Evolutionary conservation across 2,888 invertebrate genomes (phyloP).

Genomic region (Nyleta sp.): DNA sequence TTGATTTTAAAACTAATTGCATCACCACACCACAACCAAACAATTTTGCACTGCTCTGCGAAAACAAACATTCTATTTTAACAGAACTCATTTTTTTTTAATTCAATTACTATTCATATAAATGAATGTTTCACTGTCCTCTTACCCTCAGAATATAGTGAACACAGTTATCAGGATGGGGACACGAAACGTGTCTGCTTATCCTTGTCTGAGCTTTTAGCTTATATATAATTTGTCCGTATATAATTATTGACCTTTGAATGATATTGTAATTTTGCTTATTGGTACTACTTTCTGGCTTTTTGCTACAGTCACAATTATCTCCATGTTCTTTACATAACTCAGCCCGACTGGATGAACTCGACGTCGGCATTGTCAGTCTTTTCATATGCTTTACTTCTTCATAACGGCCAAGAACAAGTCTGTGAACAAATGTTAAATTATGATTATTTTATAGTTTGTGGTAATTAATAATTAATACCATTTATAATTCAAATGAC

Average conservation of each 20-base stretch:
- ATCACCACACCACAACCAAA: conserved; percentile 86
- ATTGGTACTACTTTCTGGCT: conserved; percentile 65
- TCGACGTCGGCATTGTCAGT: conserved; percentile 40
- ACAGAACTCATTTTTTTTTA: conserved; percentile 1
- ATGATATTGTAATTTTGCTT: conserved; percentile 80
- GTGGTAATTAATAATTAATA: no score
- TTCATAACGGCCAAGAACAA: conserved; percentile 86
- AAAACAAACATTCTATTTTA: conserved; percentile 59
- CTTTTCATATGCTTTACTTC: conserved; percentile 80
- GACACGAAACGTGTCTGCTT: conserved; percentile 84
- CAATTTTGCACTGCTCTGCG: conserved; percentile 85
- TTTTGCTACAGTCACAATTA: conserved; percentile 28
- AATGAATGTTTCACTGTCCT: background rate
- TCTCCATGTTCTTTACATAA: conserved; percentile 34
- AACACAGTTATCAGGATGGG: conserved; percentile 86
- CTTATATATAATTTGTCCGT: conserved; percentile 82
- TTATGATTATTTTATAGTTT: background rate
- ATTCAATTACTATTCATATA: background rate
- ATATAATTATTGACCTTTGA: conserved; percentile 81
- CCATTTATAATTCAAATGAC: no score
- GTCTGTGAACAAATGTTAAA: conserved; percentile 77
- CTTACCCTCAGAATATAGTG: conserved; percentile 83
- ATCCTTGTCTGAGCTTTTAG: conserved; percentile 81
- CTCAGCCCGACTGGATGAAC: conserved; percentile 16
- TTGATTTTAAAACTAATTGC: conserved; percentile 85